Percentiles rank a stretch among this genome's conserved stretches.
Evolutionary conservation across 2,888 invertebrate genomes (phyloP).

Genomic region (Corbicula japonica): DNA sequence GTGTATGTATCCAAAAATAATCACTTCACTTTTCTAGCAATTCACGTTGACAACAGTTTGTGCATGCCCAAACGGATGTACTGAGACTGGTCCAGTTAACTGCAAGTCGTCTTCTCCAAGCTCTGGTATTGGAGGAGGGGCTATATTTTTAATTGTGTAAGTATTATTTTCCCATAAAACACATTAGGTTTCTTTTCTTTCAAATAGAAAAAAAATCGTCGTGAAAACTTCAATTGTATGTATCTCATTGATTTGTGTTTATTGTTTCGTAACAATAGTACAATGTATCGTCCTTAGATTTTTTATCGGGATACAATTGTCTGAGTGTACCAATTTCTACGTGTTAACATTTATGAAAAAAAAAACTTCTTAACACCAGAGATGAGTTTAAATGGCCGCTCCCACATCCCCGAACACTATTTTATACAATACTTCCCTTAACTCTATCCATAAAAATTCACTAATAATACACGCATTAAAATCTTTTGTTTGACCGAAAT

Average conservation of each 20-base stretch:
- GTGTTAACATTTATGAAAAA: too few species aligned
- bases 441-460: too few species aligned
- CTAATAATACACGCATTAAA: too few species aligned
- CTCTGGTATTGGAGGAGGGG: constrained; percentile 33
- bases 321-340: neutral
- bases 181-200: neutral
- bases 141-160: constrained; percentile 47
- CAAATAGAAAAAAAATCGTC: neutral
- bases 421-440: too few species aligned
- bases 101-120: neutral
- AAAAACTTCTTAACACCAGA: too few species aligned
- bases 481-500: too few species aligned
- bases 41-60: constrained; percentile 54
- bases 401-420: too few species aligned
- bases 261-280: neutral
- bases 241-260: neutral
- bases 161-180: constrained; percentile 4
- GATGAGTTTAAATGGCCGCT: too few species aligned
- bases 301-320: neutral
- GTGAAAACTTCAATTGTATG: neutral
- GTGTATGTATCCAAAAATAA: too few species aligned
- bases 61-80: constrained; percentile 54
- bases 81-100: constrained; percentile 43
- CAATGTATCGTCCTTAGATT: neutral
- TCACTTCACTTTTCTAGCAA: constrained; percentile 19